Evolutionary conservation across 2,113 vertebrate genomes (phyloP), one percentile per base, ranked within the genome.

Genomic region (Halichoeres trimaculatus): DNA sequence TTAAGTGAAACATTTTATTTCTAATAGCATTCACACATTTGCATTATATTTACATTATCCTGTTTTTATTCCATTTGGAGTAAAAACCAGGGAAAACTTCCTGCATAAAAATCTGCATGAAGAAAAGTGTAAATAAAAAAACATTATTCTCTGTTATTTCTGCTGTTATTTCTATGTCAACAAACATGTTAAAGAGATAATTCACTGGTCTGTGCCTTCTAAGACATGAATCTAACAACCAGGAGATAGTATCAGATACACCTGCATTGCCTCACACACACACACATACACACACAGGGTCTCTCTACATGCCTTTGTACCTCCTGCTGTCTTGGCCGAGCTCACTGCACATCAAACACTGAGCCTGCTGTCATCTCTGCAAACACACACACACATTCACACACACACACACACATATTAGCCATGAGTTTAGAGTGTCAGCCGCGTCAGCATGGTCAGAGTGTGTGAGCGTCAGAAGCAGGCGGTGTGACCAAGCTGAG

Each of bases 331-430:
- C 36, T 14, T 64, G 34, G 23, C 45, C 50, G 54, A 56, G 59
- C 55, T 66, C 45, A 8, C 38, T 51, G 61, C 60, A 76, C 63
- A 76, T 76, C 72, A 81, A 59, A 81, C 71, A 19, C 51, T 19
- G 43, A 70, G 50, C 45, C 38, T 47, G 45, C 52, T 62, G 66
- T 35, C 78, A 13, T 22, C 36, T 43, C 45, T 1, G 3, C 22
- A 30, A 30, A 38, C 36, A 19, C 4, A 40, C 35, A n/a, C 2
- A 26, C 24, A n/a, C 54, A 65, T 6, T 4, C 30, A 30, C 30
- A 30, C 30, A 30, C 30, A 30, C 30, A 30, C 30, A 30, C 30
- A 30, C 30, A 30, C 30, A 34, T 45, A 2, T 30, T 24, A 23
- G 26, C n/a, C 22, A 3, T 76, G 54, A 47, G 8, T 65, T 24